phyloP scores from a whole-genome alignment of 2,888 invertebrate genomes.

The Melinaea marsaeus region DNA sequence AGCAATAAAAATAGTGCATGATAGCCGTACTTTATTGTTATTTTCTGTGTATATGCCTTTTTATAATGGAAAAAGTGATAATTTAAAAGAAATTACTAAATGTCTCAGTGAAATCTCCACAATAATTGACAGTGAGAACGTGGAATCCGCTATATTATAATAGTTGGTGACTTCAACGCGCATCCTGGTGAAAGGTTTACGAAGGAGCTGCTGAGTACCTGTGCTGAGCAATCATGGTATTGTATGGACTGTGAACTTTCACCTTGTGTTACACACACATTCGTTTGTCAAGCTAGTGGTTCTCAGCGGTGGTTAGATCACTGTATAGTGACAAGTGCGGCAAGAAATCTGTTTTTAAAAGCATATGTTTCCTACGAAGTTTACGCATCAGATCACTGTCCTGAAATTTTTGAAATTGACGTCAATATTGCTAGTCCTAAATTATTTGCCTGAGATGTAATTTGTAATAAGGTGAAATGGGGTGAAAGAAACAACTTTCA shows the following conservation, averaged over 20 bases:
- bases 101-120: background rate
- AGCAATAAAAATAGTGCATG: constrained; percentile 7
- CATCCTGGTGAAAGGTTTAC: background rate
- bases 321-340: background rate
- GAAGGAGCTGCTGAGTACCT: constrained; percentile 1
- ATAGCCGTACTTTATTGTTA: background rate
- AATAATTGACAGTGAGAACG: background rate
- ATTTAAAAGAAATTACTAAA: background rate
- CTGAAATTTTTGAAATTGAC: constrained; percentile 1
- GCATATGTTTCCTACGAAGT: background rate
- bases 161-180: too few relatives aligned
- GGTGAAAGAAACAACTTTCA: too few relatives aligned
- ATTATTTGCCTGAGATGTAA: too few relatives aligned
- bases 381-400: constrained; percentile 3
- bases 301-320: constrained; percentile 3
- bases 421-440: background rate
- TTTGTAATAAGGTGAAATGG: too few relatives aligned
- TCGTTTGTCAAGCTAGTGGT: constrained; percentile 6
- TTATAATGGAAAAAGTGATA: background rate
- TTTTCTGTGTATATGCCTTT: constrained; percentile 6
- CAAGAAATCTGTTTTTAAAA: background rate
- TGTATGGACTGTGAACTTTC: constrained; percentile 2
- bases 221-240: background rate
- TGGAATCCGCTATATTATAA: too few relatives aligned
- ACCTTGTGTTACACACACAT: background rate